A percentile compares a stretch with the other conserved stretches of the same genome.
Evolutionary conservation across 2,113 vertebrate genomes (phyloP).

Genomic region (Notarius quadriscutis): DNA sequence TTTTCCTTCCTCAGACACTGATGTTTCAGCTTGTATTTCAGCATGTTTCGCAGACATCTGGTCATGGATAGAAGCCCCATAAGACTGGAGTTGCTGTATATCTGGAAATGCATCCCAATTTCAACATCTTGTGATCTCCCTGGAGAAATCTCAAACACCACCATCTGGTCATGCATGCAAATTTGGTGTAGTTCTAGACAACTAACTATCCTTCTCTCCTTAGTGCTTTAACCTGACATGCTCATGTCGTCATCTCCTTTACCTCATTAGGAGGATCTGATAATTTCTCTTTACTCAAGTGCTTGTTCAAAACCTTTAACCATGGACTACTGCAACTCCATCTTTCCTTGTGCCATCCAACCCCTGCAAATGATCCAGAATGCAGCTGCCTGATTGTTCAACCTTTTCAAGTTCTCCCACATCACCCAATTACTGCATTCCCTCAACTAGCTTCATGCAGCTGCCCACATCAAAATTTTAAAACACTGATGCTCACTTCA

Average conservation of each 20-base stretch:
- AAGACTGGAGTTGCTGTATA: background rate
- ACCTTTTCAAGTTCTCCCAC: background rate
- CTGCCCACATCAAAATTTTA: background rate
- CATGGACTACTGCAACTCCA: background rate
- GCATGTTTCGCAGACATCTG: background rate
- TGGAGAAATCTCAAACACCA: background rate
- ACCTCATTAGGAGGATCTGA: background rate
- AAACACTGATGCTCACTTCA: background rate
- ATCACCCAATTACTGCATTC: background rate
- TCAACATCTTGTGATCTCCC: background rate
- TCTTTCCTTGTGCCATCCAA: background rate
- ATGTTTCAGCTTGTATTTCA: background rate
- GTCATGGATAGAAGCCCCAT: background rate
- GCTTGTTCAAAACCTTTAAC: background rate
- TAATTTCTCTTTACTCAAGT: background rate
- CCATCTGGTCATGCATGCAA: background rate
- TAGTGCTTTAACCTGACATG: background rate
- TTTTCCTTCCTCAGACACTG: background rate
- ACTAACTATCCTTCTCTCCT: background rate
- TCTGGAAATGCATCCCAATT: background rate
- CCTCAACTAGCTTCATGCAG: background rate
- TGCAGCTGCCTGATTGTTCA: background rate
- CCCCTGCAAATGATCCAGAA: background rate
- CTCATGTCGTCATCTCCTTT: background rate
- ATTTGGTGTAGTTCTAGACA: background rate